Evolutionary conservation across 2,888 invertebrate genomes (phyloP), one percentile per base, ranked within the genome.

Genomic region (Shargacucullia verbasci): DNA sequence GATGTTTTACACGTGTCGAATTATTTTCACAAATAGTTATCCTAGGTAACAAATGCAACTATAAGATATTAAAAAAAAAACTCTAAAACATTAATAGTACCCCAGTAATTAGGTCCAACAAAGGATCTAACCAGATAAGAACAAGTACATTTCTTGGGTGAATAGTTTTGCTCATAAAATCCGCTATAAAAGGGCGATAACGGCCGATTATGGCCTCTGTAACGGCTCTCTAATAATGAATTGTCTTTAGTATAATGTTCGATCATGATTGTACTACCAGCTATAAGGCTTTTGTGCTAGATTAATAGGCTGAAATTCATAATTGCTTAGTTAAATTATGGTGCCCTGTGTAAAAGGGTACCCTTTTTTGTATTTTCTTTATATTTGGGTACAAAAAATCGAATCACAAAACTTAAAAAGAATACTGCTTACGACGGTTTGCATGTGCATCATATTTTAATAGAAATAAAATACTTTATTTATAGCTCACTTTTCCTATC

Each of bases 121-220:
- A 90, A 85, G 81, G 81, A 69, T 82, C 73, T 80, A 83, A 81
- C 80, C 75, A 82, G 88, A 90, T 88, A 88, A 87, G 86, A 85
- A 83, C 84, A 73, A 81, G 84, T 84, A 85, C 88, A 86, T 89
- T 89, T 88, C 90, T 91, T 87, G 90, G 89, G 74, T 91, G 90
- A 94, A 94, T 94, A 94, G 94, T 94, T 94, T 85, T 76, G 84
- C 82, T 91, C 93, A 90, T 94, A 94, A 94, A 94, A 93, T 86
- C 83, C 65, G 90, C 94, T 91, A 94, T 94, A 94, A 94, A 94
- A 94, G 92, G 91, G 92, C 92, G 93, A 91, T 94, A 94, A 94
- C 90, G 85, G 88, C 80, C 92, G 91, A 93, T 94, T 94, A 94
- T 88, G 84, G 88, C 85, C 83, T 79, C 76, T 83, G 82, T 88